Conservation (phyloP, 2,113 vertebrate genomes). For the Myrmecobius fasciatus region DNA sequence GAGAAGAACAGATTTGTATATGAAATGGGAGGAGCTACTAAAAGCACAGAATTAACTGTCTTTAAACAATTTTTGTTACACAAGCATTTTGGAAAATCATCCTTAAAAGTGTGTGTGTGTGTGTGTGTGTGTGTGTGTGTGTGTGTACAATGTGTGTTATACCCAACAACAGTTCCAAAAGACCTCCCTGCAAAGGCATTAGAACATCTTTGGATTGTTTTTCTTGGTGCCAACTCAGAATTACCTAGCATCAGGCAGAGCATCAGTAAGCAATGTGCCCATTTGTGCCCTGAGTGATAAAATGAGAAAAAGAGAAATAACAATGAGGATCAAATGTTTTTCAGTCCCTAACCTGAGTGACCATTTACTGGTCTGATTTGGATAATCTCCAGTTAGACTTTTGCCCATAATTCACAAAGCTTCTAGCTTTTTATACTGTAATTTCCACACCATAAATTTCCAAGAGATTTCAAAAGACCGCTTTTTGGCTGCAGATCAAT, state of each 20-base stretch:
- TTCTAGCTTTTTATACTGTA: background rate
- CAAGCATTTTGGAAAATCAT: constrained; percentile 65
- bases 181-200: constrained; percentile 51
- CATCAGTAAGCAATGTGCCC: background rate
- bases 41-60: constrained; percentile 30
- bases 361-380: constrained; percentile 30
- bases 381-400: constrained; percentile 6
- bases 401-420: background rate
- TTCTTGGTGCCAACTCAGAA: constrained; percentile 34
- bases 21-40: background rate
- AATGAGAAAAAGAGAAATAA: too few relatives aligned
- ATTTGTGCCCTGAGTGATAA: background rate
- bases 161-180: constrained; percentile 41
- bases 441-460: background rate
- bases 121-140: too few relatives aligned
- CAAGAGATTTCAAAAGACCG: background rate
- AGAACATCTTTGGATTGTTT: constrained; percentile 52
- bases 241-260: constrained; percentile 1
- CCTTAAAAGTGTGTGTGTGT: background rate
- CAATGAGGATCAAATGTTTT: constrained; percentile 12
- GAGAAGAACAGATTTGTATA: background rate
- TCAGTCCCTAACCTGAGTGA: background rate
- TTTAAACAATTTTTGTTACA: constrained; percentile 39
- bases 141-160: background rate
- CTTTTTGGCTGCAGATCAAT: background rate